phyloP scores from a whole-genome alignment of 2,797 vertebrate species.

The Propithecus deckenii region DNA sequence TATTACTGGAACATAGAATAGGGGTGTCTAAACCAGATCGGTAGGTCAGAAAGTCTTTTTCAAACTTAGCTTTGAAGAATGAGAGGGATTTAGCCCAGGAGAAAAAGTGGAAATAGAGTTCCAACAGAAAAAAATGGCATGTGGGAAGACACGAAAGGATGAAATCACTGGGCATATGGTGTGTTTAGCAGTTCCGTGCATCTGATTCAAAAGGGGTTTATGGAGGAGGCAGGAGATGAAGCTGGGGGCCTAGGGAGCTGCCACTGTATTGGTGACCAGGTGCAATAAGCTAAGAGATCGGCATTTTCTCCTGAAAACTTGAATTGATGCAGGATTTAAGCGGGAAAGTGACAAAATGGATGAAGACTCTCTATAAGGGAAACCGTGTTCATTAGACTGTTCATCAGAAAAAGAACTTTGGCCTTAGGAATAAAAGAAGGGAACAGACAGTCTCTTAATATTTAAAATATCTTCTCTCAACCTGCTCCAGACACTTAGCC shows the following conservation, averaged over 20 bases:
- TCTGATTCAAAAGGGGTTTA: too few relatives aligned
- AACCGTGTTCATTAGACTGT: not conserved
- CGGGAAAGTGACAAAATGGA: not conserved
- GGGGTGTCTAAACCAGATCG: not conserved
- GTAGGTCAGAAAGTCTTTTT: not conserved
- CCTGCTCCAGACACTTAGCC: not conserved
- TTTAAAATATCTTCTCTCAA: not conserved
- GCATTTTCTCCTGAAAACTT: not conserved
- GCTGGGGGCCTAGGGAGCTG: accelerated
- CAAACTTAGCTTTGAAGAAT: not conserved
- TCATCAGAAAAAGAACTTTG: not conserved
- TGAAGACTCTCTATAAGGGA: not conserved
- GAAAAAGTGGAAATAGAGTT: not conserved
- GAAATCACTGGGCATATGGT: accelerated
- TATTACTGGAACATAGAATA: not conserved
- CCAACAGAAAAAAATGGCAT: not conserved
- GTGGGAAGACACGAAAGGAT: not conserved
- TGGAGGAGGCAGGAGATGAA: not conserved
- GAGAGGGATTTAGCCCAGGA: not conserved
- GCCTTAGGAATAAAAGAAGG: not conserved
- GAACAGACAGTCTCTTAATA: not conserved
- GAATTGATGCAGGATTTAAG: not conserved
- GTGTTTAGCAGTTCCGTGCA: not conserved
- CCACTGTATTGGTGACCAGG: not conserved
- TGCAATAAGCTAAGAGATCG: accelerated